These are phyloP conservation scores for Petrolisthes cinctipes DNA, from an alignment of 2,888 invertebrate species.

Conservation along the genomic window DNA sequence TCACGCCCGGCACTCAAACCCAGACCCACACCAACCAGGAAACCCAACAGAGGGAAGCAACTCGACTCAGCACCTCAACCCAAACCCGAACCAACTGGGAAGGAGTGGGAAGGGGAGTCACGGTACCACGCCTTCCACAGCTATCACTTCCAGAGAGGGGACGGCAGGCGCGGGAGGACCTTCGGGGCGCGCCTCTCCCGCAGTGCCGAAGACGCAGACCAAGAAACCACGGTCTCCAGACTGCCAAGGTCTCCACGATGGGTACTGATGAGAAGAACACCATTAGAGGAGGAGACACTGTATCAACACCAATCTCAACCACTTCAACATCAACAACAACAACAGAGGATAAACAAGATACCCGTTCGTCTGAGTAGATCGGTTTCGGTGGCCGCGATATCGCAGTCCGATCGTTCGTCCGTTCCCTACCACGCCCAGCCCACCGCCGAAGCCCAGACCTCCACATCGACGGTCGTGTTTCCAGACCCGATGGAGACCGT, in stretches of 20 bases:
- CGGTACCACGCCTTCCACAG: constrained; percentile 67
- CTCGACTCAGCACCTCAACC: constrained; percentile 30
- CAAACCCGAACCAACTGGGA: constrained; percentile 61
- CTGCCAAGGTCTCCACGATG: constrained; percentile 7
- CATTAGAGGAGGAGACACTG: constrained; percentile 18
- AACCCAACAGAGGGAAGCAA: constrained; percentile 43
- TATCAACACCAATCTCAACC: no score
- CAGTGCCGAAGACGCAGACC: neutral
- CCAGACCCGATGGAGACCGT: constrained; percentile 40
- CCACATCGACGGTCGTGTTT: constrained; percentile 11
- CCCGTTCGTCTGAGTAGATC: constrained; percentile 30
- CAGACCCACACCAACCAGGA: constrained; percentile 17
- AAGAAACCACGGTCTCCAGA: neutral
- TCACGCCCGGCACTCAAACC: constrained; percentile 26
- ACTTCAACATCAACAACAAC: no score
- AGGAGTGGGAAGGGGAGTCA: constrained; percentile 66
- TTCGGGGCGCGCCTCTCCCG: constrained; percentile 43
- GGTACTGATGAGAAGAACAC: constrained; percentile 3
- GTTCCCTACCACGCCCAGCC: neutral
- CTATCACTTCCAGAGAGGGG: constrained; percentile 66
- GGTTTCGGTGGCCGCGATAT: constrained; percentile 33
- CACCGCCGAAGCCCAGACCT: neutral
- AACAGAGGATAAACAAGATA: neutral
- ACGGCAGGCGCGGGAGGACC: constrained; percentile 61
- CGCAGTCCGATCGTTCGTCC: neutral